phyloP scores from a whole-genome alignment of 2,888 invertebrate genomes.

The Cerastis rubricosa region DNA sequence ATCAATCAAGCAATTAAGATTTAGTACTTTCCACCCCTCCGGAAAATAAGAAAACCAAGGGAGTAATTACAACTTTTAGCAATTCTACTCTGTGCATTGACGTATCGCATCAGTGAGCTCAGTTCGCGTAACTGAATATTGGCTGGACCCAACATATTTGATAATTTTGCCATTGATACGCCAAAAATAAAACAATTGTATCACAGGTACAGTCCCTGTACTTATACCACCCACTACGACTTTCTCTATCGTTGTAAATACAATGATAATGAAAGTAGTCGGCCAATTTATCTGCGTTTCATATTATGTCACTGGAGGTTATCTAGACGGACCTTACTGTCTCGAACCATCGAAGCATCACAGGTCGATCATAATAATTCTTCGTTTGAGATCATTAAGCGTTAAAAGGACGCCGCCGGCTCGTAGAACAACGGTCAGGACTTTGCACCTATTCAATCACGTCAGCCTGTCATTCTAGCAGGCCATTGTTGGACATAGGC shows the following conservation, averaged over 20 bases:
- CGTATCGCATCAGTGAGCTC: not conserved
- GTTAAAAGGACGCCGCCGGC: not conserved
- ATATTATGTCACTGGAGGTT: constrained; percentile 63
- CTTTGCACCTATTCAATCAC: not conserved
- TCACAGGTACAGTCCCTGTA: not conserved
- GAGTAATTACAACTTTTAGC: too few species aligned
- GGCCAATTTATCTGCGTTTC: constrained; percentile 41
- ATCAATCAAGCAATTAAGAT: not conserved
- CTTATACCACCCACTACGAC: constrained; percentile 11
- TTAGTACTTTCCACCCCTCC: not conserved
- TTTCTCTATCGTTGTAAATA: constrained; percentile 36
- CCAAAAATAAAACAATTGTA: not conserved
- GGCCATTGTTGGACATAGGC: not conserved
- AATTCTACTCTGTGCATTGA: not conserved
- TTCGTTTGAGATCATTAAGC: constrained; percentile 14
- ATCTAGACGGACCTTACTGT: constrained; percentile 48
- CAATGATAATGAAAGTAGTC: constrained; percentile 40
- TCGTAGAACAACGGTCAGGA: not conserved
- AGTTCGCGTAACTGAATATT: not conserved
- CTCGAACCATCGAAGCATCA: constrained; percentile 33
- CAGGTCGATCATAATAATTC: constrained; percentile 35
- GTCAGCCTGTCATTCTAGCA: not conserved
- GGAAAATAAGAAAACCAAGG: not conserved
- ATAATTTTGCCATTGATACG: not conserved
- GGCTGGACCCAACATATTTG: not conserved